Base-by-base conservation (phyloP, 2,113 vertebrate species). In the Podarcis cretensis region DNA sequence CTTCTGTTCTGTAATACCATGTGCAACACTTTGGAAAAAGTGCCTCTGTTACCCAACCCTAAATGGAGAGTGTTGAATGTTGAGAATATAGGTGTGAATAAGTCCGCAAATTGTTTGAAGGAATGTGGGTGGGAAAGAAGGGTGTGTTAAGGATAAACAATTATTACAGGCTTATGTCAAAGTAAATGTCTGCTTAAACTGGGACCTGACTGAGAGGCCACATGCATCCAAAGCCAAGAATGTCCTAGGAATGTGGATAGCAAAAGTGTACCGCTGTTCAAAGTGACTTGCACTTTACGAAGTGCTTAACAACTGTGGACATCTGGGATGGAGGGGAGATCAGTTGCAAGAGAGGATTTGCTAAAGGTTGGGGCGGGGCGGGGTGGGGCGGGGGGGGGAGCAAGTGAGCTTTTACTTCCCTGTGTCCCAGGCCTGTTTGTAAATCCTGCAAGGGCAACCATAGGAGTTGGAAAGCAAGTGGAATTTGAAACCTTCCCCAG, bases 71-170 rank as follows among this genome's bases (percentile, higher is more conserved):
- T 73, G 40, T 9, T 66, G 59, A 77, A 68, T 83, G 65, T 77
- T 81, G 87, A 66, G 81, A 83, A 66, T 35, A 75, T 83, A 32
- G 87, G 63, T 83, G 59, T 43, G 40, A 88, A 68, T 71, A 83
- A 48, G 73, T 48, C 71, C 30, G 48, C 59, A 54, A 20, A 66
- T 63, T 83, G 35, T 83, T 76, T 83, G 81, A 57, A 89, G 81
- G 87, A 89, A 89, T 89, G 81, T 89, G 87, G 81, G 87, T 84
- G 87, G 81, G 63, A 84, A 74, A 13, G n/a, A 83, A 89, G 74
- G 87, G 81, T 63, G 43, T 69, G 65, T 68, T 57, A 57, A 57
- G 32, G 71, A 57, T 57, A 86, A 82, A 69, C 80, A 83, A 37
- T 89, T 89, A 89, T 89, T 89, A 89, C 73, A 84, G 73, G 32